Evolutionary conservation across 2,888 invertebrate genomes (phyloP).

Genomic region (Lamellibrachia satsuma): DNA sequence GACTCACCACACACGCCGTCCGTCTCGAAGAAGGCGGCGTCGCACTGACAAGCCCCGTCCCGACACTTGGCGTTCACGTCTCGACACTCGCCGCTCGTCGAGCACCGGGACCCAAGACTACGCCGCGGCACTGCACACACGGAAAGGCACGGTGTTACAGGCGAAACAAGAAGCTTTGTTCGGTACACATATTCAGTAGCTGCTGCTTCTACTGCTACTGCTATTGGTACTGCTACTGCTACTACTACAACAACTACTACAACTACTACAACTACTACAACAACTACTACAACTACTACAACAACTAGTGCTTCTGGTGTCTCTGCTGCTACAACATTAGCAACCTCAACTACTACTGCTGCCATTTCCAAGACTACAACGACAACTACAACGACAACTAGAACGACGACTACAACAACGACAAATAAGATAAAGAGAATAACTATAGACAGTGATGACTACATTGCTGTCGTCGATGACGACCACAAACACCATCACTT

Average conservation of each 20-base stretch:
- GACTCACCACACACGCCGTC: constrained; percentile 38
- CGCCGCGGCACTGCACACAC: constrained; percentile 35
- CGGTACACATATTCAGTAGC: neutral
- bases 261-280: neutral
- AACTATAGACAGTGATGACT: too few relatives aligned
- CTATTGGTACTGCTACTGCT: neutral
- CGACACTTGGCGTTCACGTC: constrained; percentile 37
- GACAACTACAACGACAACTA: neutral
- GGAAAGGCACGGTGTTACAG: neutral
- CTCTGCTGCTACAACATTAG: neutral
- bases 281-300: neutral
- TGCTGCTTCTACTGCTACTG: neutral
- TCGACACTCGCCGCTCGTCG: constrained; percentile 30
- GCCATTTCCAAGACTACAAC: neutral
- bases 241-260: neutral
- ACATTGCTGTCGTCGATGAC: too few relatives aligned
- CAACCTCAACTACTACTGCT: neutral
- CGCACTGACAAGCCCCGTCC: constrained; percentile 34
- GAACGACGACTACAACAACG: neutral
- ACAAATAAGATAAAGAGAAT: too few relatives aligned
- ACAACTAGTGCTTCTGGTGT: neutral
- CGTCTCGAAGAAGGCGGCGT: constrained; percentile 34
- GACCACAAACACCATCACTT: too few relatives aligned
- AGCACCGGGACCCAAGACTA: constrained; percentile 36
- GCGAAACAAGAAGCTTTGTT: neutral